Evolutionary conservation across 2,888 invertebrate genomes (phyloP), one percentile per base, ranked within the genome.

Genomic region (Ferdinandea cuprea): DNA sequence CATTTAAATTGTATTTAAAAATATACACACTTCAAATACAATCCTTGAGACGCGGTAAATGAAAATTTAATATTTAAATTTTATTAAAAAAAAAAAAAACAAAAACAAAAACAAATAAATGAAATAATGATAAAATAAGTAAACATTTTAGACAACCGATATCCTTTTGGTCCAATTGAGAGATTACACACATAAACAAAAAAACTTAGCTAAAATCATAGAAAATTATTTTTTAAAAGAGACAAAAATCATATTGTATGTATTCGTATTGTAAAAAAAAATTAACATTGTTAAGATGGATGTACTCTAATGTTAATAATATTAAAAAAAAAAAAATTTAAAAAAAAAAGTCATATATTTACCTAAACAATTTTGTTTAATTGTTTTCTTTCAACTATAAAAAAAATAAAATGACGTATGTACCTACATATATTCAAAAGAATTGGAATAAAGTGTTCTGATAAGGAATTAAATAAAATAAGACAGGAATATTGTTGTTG

Each of bases 1-100:
- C 30, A 42, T 35, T 25, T 7, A 59, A 25, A 35, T 32, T 3
- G 3, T 59, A 28, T 4, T 0, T 9, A 15, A 52, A 19, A 50
- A 35, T 5, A 48, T 15, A 35, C 19, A 50, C 11, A 48, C 5
- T 50, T 58, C 59, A 46, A 37, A 68, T 50, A 52, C 44, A 44
- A 61, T 50, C 48, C n/a, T 56, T 48, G 32, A 58, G 40, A 3
- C 40, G 21, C n/a, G 15, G 15, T 58, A 68, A 15, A 50, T 65
- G 15, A 66, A 78, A 79, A 79, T 73, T 79, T 73, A 73, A 79
- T 78, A 78, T 73, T 68, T 79, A 73, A 79, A 79, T 79, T 79
- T 79, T 71, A 65, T 71, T 65, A 19, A 56, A 48, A 56, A 30
- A 52, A 19, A 54, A 15, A 19, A 42, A 25, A 25, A 5, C 2